phyloP scores from a whole-genome alignment of 2,888 invertebrate genomes.

The Meghimatium bilineatum region DNA sequence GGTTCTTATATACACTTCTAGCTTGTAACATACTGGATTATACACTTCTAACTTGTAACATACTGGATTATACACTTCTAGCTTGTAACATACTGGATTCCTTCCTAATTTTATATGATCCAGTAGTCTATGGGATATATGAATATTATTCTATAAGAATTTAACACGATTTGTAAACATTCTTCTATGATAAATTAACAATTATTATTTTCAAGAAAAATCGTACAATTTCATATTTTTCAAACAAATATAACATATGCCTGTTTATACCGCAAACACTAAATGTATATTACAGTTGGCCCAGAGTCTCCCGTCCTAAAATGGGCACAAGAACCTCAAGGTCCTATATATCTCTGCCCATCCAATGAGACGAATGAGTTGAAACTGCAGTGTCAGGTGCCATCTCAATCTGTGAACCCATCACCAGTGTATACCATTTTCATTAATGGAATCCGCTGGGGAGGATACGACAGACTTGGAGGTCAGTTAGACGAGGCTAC shows the following conservation, averaged over 20 bases:
- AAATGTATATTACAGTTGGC: constrained; percentile 4
- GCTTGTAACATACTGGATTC: too few species aligned
- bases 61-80: too few species aligned
- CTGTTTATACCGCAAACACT: neutral
- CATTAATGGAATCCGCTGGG: neutral
- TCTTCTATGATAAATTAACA: neutral
- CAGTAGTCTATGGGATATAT: too few species aligned
- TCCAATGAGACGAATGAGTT: neutral
- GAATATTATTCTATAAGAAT: too few species aligned
- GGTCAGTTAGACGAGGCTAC: neutral
- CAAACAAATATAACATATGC: neutral
- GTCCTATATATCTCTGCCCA: neutral
- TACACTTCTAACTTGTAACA: too few species aligned
- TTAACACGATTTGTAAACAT: too few species aligned
- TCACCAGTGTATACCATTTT: neutral
- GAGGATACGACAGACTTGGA: constrained; percentile 1
- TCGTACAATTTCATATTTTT: neutral
- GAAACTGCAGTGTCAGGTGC: neutral
- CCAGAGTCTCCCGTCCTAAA: neutral
- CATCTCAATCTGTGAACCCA: neutral
- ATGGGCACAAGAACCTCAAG: neutral
- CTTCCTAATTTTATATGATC: too few species aligned
- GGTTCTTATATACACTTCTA: too few species aligned
- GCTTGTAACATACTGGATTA: too few species aligned
- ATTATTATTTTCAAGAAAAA: neutral